Base-by-base conservation (phyloP, 2,888 invertebrate genomes). In the Cephus nigrinus region DNA sequence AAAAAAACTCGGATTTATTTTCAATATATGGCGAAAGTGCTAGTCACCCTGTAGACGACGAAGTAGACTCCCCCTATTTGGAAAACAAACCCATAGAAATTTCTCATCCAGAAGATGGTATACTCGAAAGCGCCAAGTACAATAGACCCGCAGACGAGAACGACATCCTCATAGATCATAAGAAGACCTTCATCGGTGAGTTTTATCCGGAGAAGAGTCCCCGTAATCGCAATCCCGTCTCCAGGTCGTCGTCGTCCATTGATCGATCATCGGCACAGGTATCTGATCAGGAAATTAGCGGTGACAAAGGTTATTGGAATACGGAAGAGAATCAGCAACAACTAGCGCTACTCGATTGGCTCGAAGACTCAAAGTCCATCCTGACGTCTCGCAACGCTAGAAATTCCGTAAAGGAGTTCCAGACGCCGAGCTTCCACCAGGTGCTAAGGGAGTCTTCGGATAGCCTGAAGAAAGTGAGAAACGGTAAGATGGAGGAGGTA, bases 1-100 rank as follows among this genome's bases (percentile, higher is more conserved):
- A 91, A 91, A 91, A 91, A 91, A 91, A 91, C 91, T 91, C 91
- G 91, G 90, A 89, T 90, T 84, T 85, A 84, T 91, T 90, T 90
- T 90, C 87, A 86, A 82, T 77, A 34, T 87, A 83, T 91, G 91
- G 90, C 86, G 88, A 88, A 84, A 86, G 80, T 87, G 86, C 84
- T 87, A 88, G 81, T 76, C 75, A 32, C 32, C 81, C 79, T 33
- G 76, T 87, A 84, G 89, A 88, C 81, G 90, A 91, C 84, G 91
- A 90, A 80, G 86, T 90, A 87, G 90, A 91, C 86, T 89, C 84
- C 82, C 87, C 88, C 81, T 89, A 88, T 88, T 87, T 90, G 88
- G 91, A 91, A 83, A 90, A 84, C 76, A 91, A 91, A 87, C 86
- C 90, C 77, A 89, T 90, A 80, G 85, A 34, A 30, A 31, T 34